Evolutionary conservation across 2,888 invertebrate species (phyloP).

Genomic region (Drosophila pseudotakahashii): DNA sequence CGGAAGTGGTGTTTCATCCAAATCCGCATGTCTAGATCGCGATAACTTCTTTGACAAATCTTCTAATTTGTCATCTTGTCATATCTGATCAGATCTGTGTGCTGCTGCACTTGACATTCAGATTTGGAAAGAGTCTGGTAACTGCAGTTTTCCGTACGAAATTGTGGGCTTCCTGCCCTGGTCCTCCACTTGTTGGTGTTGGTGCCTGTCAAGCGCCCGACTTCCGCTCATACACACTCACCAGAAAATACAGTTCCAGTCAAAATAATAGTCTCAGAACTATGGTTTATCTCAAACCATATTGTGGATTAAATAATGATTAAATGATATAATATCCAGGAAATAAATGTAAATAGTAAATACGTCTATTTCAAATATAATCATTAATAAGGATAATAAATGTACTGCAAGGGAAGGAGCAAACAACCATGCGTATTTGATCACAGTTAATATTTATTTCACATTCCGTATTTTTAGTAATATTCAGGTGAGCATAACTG

Average conservation of each 20-base stretch:
- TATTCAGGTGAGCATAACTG: not conserved
- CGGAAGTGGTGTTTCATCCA: constrained; percentile 14
- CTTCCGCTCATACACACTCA: constrained; percentile 46
- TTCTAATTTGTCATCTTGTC: constrained; percentile 70
- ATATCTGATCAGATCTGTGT: constrained; percentile 61
- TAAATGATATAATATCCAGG: not conserved
- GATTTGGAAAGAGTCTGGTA: constrained; percentile 36
- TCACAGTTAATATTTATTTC: too few species aligned
- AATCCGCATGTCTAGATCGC: constrained; percentile 22
- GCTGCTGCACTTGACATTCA: constrained; percentile 63
- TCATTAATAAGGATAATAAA: too few species aligned
- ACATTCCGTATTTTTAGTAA: not conserved
- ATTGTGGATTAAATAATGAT: not conserved
- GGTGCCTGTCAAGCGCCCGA: constrained; percentile 59
- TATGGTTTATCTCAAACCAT: too few species aligned
- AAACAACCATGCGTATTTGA: too few species aligned
- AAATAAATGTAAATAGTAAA: too few species aligned
- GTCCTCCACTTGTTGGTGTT: constrained; percentile 16
- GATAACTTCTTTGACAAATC: constrained; percentile 54
- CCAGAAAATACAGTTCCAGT: not conserved
- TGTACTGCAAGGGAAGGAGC: too few species aligned
- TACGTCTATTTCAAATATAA: too few species aligned
- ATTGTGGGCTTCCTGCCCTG: constrained; percentile 32
- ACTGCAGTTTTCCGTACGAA: constrained; percentile 39
- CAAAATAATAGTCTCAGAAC: constrained; percentile 4